Base-by-base conservation (phyloP, 92 coral and sea anemone species). In the Hydrozoanthus gracilis region DNA sequence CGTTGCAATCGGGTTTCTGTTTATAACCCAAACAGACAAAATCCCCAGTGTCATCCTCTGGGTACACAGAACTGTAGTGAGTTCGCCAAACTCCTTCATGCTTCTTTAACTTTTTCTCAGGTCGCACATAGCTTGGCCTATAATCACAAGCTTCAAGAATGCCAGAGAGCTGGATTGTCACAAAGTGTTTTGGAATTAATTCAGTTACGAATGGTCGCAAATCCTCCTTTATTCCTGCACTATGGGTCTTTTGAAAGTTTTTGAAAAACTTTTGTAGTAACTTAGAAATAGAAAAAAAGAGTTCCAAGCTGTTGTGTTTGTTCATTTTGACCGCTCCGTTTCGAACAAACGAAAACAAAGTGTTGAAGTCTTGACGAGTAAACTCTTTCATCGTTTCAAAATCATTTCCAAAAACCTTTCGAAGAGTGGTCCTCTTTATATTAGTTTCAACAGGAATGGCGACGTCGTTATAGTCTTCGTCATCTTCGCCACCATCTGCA, bases 31-130 rank as follows among this genome's bases (percentile, higher is more conserved):
- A 84, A 74, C 95, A 90, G 12, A 91, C 69, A 46, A 93, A 92
- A 8, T 79, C 77, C 27, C 82, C 85, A 2, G 98, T 89, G 11
- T 89, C 91, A 83, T 95, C 98, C 27, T 89, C 84, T 44, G 98
- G 98, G 88, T 86, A 95, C 52, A 93, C 90, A 50, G 91, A 90
- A 45, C 89, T 90, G 18, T 88, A 93, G 86, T 95, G 95, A 5
- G 98, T 93, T 45, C 61, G 79, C 86, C 92, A 91, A 13, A 91
- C 73, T 4, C 98, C 98, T 62, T 93, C 93, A 68, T 87, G 93
- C 8, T 89, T 90, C 73, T 88, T 90, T 6, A 91, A 75, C 20
- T 60, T 16, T 16, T 71, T 56, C 64, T 87, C 78, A 18, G 58
- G 71, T 9, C 48, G 52, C 51, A 79, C 75, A 67, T 89, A 93